Conservation (phyloP, 2,888 invertebrate species). For the Homarus gammarus region DNA sequence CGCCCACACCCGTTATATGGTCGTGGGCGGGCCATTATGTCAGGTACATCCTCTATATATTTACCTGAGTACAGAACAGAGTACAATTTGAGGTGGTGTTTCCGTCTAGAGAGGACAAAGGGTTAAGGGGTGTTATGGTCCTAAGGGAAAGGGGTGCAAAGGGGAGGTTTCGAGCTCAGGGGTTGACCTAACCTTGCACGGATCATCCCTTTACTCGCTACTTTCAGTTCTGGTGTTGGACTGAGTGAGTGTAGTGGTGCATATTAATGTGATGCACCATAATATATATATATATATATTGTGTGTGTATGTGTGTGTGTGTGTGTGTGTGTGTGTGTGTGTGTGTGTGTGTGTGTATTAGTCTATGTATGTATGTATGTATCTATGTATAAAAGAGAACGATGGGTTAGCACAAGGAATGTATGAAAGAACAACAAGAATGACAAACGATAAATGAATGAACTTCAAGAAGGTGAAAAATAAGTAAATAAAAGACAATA, state of each 20-base stretch:
- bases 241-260: not conserved
- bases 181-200: not conserved
- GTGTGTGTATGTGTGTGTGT: constrained; percentile 28
- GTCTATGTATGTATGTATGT: not conserved
- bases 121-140: no score
- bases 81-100: no score
- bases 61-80: no score
- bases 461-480: no score
- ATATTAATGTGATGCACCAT: not conserved
- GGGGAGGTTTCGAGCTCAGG: not conserved
- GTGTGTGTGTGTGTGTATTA: constrained; percentile 22
- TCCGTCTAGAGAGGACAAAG: no score
- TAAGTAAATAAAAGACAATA: no score
- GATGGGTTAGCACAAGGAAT: no score
- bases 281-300: constrained; percentile 26
- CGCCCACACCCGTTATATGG: constrained; percentile 31
- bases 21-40: no score
- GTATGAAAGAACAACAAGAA: no score
- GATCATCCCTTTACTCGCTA: not conserved
- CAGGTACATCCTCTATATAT: no score
- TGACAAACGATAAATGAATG: no score
- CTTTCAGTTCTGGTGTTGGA: not conserved
- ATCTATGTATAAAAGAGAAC: no score
- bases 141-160: not conserved
- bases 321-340: constrained; percentile 7